Conservation (phyloP, 2,113 vertebrate genomes). For the Dromiciops gliroides region DNA sequence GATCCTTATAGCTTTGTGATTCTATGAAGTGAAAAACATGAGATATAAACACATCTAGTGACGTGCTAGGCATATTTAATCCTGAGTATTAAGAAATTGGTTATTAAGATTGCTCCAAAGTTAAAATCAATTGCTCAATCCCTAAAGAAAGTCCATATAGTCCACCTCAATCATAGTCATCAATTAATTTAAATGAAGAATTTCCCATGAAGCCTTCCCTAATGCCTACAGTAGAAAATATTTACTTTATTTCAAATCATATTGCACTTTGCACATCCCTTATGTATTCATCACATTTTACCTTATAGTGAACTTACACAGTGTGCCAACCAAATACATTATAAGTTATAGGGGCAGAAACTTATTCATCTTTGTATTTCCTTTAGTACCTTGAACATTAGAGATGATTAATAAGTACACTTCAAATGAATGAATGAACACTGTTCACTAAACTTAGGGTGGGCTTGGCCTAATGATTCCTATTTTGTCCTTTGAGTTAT, state of each 20-base stretch:
- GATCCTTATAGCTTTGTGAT: background rate
- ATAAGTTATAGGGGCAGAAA: background rate
- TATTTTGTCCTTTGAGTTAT: slow-evolving; percentile 11
- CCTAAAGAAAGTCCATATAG: background rate
- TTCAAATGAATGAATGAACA: background rate
- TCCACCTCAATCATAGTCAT: background rate
- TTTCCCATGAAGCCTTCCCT: background rate
- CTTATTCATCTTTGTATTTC: background rate
- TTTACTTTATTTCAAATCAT: background rate
- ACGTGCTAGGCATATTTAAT: background rate
- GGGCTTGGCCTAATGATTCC: background rate
- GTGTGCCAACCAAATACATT: background rate
- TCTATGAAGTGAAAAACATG: background rate
- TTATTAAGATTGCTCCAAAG: background rate
- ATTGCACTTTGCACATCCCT: background rate
- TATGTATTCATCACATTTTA: background rate
- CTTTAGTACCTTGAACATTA: background rate
- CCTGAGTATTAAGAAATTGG: background rate
- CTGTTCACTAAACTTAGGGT: background rate
- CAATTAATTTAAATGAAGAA: background rate
- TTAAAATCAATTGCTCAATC: background rate
- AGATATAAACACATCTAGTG: background rate
- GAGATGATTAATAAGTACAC: background rate
- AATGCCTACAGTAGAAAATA: background rate
- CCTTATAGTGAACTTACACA: background rate